Evolutionary conservation across 1,140 invertebrate genomes (phyloP), one percentile per base, ranked within the genome.

Genomic region (Drosophila lini): DNA sequence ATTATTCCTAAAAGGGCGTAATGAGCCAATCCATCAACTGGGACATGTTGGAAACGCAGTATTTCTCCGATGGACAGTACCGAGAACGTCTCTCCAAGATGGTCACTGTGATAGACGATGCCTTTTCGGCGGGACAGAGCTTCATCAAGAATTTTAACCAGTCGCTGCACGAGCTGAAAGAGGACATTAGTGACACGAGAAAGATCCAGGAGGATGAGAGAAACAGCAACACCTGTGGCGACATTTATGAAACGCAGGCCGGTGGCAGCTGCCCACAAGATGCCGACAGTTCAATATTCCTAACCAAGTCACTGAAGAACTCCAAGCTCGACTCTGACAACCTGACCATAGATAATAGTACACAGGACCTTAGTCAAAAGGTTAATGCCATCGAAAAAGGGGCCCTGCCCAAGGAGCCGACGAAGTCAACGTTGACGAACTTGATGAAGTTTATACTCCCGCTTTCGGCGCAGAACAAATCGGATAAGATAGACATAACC

Each of bases 1-100:
- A n/a, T 55, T 22, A 9, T 31, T n/a, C 7, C 19, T 55, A 92
- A 5, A 92, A 98, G 96, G 98, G 98, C 56, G 98, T 99, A 10
- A 97, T 99, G 95, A 97, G 97, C 90, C 95, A 96, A 75, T 97
- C 98, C 5, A 98, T 99, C 77, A 96, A 98, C 90, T 99, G 98
- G 98, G 94, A 97, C 68, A 94, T 97, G 69, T 92, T 99, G 60
- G 96, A 98, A 93, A 94, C 95, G 25, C 97, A 99, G 92, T 98
- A 98, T 93, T 95, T 96, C 88, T 95, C 96, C n/a, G 95, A 98
- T 93, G 94, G 95, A 60, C 93, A 94, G 25, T 98, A 97, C 88
- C 94, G 96, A 81, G 95, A 97, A 80, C 96, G 97, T 91, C 93
- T 98, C 1, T 95, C 95, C 3, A 97, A 98, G 93, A 96, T 97